Percentiles rank a stretch among this genome's conserved stretches.
These are phyloP conservation scores for Aythya baeri DNA, from an alignment of 2,113 vertebrate genomes.

Conservation along the genomic window DNA sequence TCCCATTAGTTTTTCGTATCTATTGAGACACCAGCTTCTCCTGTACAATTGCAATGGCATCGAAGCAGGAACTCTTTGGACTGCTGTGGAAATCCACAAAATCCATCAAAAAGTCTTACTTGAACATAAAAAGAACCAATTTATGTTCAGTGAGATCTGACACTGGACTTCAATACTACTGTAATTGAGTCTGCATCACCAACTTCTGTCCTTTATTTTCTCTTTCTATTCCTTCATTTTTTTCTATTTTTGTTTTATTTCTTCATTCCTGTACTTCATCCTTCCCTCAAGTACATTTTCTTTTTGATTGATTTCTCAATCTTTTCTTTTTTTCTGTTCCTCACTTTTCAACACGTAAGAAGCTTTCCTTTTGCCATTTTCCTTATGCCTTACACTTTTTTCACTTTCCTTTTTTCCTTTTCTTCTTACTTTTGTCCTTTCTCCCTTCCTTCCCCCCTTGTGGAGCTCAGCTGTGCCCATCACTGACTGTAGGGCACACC, in stretches of 20 bases:
- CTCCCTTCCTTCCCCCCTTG: too few relatives aligned
- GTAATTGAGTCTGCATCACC: neutral
- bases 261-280: neutral
- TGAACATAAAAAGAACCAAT: neutral
- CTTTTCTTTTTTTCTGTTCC: neutral
- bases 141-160: neutral
- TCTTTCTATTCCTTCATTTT: neutral
- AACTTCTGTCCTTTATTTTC: neutral
- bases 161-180: neutral
- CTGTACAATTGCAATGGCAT: neutral
- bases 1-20: neutral
- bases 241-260: neutral
- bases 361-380: neutral
- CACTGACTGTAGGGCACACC: too few relatives aligned
- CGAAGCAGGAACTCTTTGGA: neutral
- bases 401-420: neutral
- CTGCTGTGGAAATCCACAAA: neutral
- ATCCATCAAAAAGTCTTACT: neutral
- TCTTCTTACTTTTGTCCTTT: neutral
- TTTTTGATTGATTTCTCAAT: neutral
- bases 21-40: neutral
- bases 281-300: neutral
- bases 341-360: neutral
- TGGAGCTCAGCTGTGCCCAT: neutral
- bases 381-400: neutral